Evolutionary conservation across 2,113 vertebrate genomes (phyloP), one percentile per base, ranked within the genome.

Genomic region (Mandrillus leucophaeus): DNA sequence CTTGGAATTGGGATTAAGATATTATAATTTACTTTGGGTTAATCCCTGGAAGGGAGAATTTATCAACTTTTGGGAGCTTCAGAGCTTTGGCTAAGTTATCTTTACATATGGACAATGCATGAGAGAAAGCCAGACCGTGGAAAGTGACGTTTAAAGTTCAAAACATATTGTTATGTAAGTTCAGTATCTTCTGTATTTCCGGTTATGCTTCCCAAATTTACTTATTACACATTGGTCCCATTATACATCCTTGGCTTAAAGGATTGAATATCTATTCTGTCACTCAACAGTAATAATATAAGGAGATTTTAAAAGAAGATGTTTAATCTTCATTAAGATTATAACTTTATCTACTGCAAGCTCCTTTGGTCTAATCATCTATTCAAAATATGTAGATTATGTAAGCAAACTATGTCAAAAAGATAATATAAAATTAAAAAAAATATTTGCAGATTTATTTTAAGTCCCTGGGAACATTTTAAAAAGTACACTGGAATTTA

Each of bases 341-440:
- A 78, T 70, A 68, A 79, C 20, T 3, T 59, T 55, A 91, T 55
- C 22, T 4, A 50, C 30, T 48, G 30, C 3, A 68, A 96, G 35
- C 8, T 90, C 43, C 70, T 59, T 68, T 38, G 25, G 0, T 12
- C 70, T 68, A 83, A 66, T 55, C 95, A 88, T 90, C 40, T 80
- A 85, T 86, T 90, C 72, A 90, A 96, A 92, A 92, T 81, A 92
- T 43, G 38, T 90, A 96, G 22, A 75, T 50, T 78, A 73, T 30
- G 90, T 91, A 94, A 66, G 2, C 38, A 91, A 79, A 57, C 52
- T 92, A 82, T 18, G 43, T 32, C 45, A 87, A 85, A 84, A 70
- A 50, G 12, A 61, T 85, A 79, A 35, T 79, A 35, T 23, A 50
- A 79, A 79, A 79, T 79, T 11, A 2, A n/a, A 78, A 78, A 78